Evolutionary conservation across 2,888 invertebrate genomes (phyloP), one percentile per base, ranked within the genome.

Genomic region (Aspidiotus rigidus): DNA sequence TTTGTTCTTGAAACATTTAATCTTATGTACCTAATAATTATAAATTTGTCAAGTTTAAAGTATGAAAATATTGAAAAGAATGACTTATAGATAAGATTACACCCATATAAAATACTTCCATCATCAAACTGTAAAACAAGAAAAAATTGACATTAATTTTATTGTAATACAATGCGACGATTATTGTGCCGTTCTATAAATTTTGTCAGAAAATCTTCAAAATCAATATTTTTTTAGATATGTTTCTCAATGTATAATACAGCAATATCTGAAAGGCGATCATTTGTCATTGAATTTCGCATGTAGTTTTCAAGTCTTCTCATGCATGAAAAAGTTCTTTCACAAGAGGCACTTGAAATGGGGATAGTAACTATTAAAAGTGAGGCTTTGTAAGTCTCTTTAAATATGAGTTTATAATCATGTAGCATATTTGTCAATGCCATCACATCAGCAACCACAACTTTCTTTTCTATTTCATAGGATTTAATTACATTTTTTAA

Each of bases 401-500:
- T 56, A 56, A 56, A 56, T 13, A 56, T 56, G 15, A 56, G 56
- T 15, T 56, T 56, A 56, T 56, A 56, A 13, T 56, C 56, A 15
- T 56, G 11, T 56, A 56, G 15, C 56, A 56, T 56, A 56, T 56
- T 56, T 10, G 56, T 56, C 8, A 56, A 56, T 56, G 56, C 8
- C 15, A 56, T 56, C 16, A 56, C 9, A 56, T 56, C 16, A 13
- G 56, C 9, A 56, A 56, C 16, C 9, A n/a, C 16, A n/a, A 8
- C 8, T 56, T 56, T 56, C 56, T 56, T n/a, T 15, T 56, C 56
- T 56, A 8, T 10, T 56, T 56, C 56, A 56, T 56, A 56, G 8
- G 56, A 56, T 56, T 56, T 56, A 8, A 56, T 8, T n/a, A 56
- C 56, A 56, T 56, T 56, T 56, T 56, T 56, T 56, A 56, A 10